These are phyloP conservation scores for Astyanax mexicanus DNA, from an alignment of 2,797 vertebrate species.

Conservation along the genomic window DNA sequence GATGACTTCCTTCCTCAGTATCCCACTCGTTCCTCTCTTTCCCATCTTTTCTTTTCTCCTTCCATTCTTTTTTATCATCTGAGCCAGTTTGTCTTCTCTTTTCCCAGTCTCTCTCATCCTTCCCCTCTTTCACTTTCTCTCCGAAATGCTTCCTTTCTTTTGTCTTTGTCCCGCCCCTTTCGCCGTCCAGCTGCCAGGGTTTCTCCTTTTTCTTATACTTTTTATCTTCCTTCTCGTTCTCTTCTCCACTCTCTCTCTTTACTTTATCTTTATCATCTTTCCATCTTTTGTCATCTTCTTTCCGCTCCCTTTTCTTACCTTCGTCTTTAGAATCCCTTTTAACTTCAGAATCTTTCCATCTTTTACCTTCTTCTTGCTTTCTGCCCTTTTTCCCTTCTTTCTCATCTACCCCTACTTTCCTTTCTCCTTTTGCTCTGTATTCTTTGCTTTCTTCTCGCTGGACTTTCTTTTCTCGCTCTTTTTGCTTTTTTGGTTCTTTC, in stretches of 20 bases:
- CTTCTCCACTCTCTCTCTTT: slow-evolving; percentile 29
- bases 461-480: slow-evolving; percentile 22
- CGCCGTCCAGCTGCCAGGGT: not conserved
- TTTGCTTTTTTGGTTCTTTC: slow-evolving; percentile 54
- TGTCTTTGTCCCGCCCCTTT: slow-evolving; percentile 11
- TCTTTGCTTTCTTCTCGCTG: slow-evolving; percentile 44
- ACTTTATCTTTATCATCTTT: slow-evolving; percentile 28
- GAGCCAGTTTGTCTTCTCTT: slow-evolving; percentile 27
- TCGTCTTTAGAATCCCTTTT: slow-evolving; percentile 57
- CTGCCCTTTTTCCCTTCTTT: slow-evolving; percentile 31
- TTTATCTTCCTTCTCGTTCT: slow-evolving; percentile 37
- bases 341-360: slow-evolving; percentile 55
- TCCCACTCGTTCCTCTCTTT: slow-evolving; percentile 6
- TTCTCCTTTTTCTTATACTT: slow-evolving; percentile 45
- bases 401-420: slow-evolving; percentile 17
- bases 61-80: slow-evolving; percentile 38
- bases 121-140: slow-evolving; percentile 22
- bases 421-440: slow-evolving; percentile 53
- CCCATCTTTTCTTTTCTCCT: no score
- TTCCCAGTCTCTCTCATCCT: slow-evolving; percentile 48
- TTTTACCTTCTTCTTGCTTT: slow-evolving; percentile 30
- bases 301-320: slow-evolving; percentile 25
- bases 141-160: not conserved
- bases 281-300: slow-evolving; percentile 47
- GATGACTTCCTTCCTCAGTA: slow-evolving; percentile 7